A percentile compares a stretch with the other conserved stretches of the same genome.
These are phyloP conservation scores for Microcaecilia unicolor DNA, from an alignment of 2,797 vertebrate species.

Conservation along the genomic window DNA sequence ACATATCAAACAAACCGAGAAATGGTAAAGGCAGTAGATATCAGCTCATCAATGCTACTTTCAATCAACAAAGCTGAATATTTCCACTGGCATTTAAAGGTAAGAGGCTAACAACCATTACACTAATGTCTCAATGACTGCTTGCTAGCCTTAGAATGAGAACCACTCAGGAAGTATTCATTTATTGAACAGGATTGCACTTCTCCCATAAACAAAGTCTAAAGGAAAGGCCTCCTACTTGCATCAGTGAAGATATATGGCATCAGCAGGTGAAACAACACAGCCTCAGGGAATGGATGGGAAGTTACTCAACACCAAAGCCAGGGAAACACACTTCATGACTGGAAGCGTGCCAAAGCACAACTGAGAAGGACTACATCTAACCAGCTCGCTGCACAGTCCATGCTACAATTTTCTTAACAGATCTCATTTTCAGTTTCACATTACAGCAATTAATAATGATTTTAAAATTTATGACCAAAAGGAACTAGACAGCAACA, in stretches of 20 bases:
- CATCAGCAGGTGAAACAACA: conserved; percentile 7
- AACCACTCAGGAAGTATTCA: conserved; percentile 17
- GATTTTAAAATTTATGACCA: no score
- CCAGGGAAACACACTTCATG: conserved; percentile 24
- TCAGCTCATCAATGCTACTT: no score
- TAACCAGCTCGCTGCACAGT: conserved; percentile 17
- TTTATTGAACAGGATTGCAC: conserved; percentile 9
- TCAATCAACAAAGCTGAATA: background rate
- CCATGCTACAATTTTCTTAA: conserved; percentile 36
- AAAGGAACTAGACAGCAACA: no score
- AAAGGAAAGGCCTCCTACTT: background rate
- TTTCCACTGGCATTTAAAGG: background rate
- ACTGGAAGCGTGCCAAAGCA: conserved; percentile 34
- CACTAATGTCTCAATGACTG: conserved; percentile 1
- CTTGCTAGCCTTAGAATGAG: conserved; percentile 2
- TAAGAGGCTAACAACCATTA: conserved; percentile 1
- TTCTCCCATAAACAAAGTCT: conserved; percentile 8
- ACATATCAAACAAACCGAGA: no score
- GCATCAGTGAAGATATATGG: background rate
- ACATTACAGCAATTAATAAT: background rate
- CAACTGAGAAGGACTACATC: conserved; percentile 24
- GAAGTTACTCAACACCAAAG: conserved; percentile 7
- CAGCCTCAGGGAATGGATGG: conserved; percentile 1
- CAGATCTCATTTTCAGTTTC: conserved; percentile 22
- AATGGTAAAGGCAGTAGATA: background rate